Conservation (phyloP, 2,888 invertebrate genomes). For the Orchesella flavescens region DNA sequence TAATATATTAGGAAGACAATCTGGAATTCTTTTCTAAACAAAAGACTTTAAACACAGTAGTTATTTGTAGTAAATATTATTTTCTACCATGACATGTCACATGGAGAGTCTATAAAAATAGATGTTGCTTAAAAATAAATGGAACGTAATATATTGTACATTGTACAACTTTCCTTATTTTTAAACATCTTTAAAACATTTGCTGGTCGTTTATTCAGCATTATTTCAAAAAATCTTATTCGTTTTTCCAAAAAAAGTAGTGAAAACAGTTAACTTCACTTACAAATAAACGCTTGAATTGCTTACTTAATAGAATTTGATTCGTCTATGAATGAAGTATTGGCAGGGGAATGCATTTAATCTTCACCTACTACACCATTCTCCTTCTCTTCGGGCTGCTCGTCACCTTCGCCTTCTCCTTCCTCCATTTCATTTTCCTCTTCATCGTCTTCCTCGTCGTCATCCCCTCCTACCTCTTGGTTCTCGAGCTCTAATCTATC, state of each 20-base stretch:
- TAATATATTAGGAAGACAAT: no score
- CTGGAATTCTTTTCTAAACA: not conserved
- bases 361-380: conserved; percentile 59
- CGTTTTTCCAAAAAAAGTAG: conserved; percentile 48
- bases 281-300: conserved; percentile 37
- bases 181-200: conserved; percentile 11
- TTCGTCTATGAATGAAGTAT: conserved; percentile 40
- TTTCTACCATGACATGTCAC: not conserved
- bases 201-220: conserved; percentile 27
- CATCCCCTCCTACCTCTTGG: conserved; percentile 93
- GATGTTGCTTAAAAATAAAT: no score
- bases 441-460: conserved; percentile 81
- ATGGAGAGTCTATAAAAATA: no score
- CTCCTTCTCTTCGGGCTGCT: conserved; percentile 72
- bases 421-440: conserved; percentile 76
- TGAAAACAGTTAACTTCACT: conserved; percentile 53
- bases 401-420: conserved; percentile 76
- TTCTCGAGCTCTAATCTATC: conserved; percentile 95
- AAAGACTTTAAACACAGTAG: conserved; percentile 18
- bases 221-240: conserved; percentile 49
- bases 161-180: not conserved
- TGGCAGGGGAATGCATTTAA: conserved; percentile 56
- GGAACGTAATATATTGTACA: not conserved
- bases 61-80: conserved; percentile 2
- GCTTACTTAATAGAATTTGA: conserved; percentile 11